phyloP scores from a whole-genome alignment of 2,888 invertebrate species.

The Punctoribates punctum region DNA sequence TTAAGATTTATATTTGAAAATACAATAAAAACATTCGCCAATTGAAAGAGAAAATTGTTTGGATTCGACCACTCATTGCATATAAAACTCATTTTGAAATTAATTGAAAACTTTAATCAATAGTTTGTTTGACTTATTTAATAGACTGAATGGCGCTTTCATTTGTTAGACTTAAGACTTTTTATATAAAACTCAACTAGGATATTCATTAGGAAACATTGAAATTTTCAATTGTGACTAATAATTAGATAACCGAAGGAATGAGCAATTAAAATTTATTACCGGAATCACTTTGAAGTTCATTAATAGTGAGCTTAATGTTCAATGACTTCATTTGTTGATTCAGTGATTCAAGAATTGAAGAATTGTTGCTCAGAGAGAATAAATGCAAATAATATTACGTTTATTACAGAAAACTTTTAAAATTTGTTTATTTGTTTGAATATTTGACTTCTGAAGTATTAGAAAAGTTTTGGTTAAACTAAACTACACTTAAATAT shows the following conservation, averaged over 20 bases:
- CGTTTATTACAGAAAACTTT: neutral
- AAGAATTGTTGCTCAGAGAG: constrained; percentile 10
- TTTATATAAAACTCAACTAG: neutral
- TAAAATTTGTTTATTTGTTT: constrained; percentile 3
- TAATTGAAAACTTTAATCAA: neutral
- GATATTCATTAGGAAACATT: neutral
- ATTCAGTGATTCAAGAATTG: neutral
- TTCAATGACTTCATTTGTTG: constrained; percentile 18
- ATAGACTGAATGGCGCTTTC: too few species aligned
- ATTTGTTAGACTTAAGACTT: too few species aligned
- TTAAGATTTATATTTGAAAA: constrained; percentile 72
- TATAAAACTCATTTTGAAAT: constrained; percentile 36
- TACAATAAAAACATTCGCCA: constrained; percentile 76
- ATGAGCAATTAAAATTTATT: constrained; percentile 1
- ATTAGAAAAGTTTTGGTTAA: neutral
- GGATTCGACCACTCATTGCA: constrained; percentile 61
- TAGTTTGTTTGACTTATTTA: too few species aligned
- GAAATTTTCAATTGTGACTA: neutral
- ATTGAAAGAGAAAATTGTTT: constrained; percentile 78
- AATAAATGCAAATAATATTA: neutral
- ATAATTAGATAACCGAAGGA: neutral
- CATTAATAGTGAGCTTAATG: neutral
- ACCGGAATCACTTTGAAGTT: constrained; percentile 28
- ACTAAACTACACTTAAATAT: neutral
- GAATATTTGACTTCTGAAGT: neutral